Percentiles rank a stretch among this genome's conserved stretches.
Conservation (phyloP, 2,888 invertebrate genomes). For the Troides aeacus region DNA sequence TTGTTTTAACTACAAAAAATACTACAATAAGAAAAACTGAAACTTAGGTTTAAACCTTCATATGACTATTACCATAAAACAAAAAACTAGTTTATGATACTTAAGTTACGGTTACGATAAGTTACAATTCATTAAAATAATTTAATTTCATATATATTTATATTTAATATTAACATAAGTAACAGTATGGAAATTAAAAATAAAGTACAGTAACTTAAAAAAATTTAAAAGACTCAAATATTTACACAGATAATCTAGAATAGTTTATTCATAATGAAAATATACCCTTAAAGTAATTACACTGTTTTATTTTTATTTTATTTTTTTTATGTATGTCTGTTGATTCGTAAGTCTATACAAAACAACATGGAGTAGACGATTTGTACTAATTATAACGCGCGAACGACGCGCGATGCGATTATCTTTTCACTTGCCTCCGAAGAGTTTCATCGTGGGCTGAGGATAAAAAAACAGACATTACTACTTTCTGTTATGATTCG, state of each 20-base stretch:
- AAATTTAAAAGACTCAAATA: neutral
- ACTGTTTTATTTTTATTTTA: no score
- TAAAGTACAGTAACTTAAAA: no score
- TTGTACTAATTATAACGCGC: constrained; percentile 80
- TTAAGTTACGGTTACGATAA: no score
- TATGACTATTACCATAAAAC: no score
- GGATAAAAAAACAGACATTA: constrained; percentile 26
- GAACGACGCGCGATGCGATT: constrained; percentile 70
- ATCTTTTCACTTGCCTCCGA: constrained; percentile 60
- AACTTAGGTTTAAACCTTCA: no score
- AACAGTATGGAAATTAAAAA: no score
- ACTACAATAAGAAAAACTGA: no score
- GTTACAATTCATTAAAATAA: no score
- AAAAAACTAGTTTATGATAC: no score
- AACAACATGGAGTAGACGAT: constrained; percentile 57
- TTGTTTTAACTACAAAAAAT: no score
- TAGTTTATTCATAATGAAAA: neutral
- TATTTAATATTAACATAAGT: no score
- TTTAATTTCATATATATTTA: no score
- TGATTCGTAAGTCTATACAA: constrained; percentile 46
- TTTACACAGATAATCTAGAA: neutral
- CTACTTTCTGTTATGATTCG: neutral
- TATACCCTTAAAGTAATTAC: neutral
- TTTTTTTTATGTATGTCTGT: constrained; percentile 41
- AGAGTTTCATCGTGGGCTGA: constrained; percentile 31